Percentiles rank a stretch among this genome's conserved stretches.
These are phyloP conservation scores for Cartodere bifasciata DNA, from an alignment of 2,888 invertebrate genomes.

Conservation along the genomic window DNA sequence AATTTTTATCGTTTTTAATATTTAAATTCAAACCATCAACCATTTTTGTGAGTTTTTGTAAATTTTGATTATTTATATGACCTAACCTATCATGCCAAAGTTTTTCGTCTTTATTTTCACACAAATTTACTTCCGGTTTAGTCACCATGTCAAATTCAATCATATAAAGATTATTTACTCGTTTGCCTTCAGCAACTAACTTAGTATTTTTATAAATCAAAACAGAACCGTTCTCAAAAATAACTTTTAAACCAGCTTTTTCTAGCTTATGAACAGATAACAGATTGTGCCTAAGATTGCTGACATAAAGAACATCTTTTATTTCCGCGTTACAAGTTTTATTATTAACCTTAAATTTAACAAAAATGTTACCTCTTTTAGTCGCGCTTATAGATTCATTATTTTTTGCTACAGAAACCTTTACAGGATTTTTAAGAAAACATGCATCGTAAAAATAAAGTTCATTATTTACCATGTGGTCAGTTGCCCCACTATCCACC, in stretches of 20 bases:
- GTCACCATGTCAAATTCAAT: too few species aligned
- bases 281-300: slow-evolving; percentile 8
- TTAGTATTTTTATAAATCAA: slow-evolving; percentile 8
- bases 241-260: slow-evolving; percentile 10
- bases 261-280: slow-evolving; percentile 10
- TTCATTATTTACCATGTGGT: slow-evolving; percentile 12
- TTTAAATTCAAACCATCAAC: too few species aligned
- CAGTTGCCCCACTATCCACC: slow-evolving; percentile 12
- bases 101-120: too few species aligned
- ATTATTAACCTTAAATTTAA: slow-evolving; percentile 4
- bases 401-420: slow-evolving; percentile 10
- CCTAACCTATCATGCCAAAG: too few species aligned
- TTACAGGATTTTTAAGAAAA: slow-evolving; percentile 5
- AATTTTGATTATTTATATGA: too few species aligned
- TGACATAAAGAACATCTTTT: slow-evolving; percentile 7
- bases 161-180: slow-evolving; percentile 8
- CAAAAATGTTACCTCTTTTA: slow-evolving; percentile 9
- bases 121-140: too few species aligned
- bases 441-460: too few species aligned
- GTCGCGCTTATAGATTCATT: slow-evolving; percentile 10
- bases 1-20: too few species aligned
- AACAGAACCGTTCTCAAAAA: slow-evolving; percentile 7
- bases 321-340: slow-evolving; percentile 4
- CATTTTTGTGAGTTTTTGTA: too few species aligned
- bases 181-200: slow-evolving; percentile 6